Evolutionary conservation across 2,797 vertebrate species (phyloP), one percentile per base, ranked within the genome.

Genomic region (Gorsachius magnificus): DNA sequence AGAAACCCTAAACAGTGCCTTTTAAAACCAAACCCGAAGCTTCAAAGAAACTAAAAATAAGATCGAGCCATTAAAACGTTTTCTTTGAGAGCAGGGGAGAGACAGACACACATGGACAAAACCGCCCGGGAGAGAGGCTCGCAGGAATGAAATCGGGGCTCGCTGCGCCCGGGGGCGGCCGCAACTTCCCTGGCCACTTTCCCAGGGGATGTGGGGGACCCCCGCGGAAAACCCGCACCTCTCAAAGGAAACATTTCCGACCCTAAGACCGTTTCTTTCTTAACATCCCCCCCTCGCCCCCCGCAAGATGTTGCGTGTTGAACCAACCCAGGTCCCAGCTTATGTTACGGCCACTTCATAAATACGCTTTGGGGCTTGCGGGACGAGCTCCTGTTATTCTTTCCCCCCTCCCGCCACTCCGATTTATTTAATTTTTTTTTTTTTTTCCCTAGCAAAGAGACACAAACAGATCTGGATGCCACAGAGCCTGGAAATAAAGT

Each of bases 331-430:
- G 63, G 53, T 84, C 92, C 58, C 71, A 79, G 88, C 97, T 95
- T 97, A 98, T 95, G 98, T 84, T 98, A 99, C 98, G 97, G 98
- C 98, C 98, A 98, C 90, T 96, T 97, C 97, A 98, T 99, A 99
- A 99, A 99, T 98, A 98, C 96, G 97, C 93, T 93, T 96, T 93
- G 93, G 89, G 35, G 43, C 57, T 95, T 46, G 88, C 35, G 46
- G 93, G 90, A 92, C 36, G n/a, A 77, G 82, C 81, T 54, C 61
- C 22, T 74, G 84, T 69, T 89, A 20, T 74, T 56, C 45, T 83
- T 69, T 56, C 58, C 50, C 58, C 66, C 38, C 60, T 68, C 66
- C 79, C 75, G 15, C 65, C 82, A 56, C 66, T 79, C 56, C 63
- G 35, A 56, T 69, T 80, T 69, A 71, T 57, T 82, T 69, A 24